Evolutionary conservation across 2,113 vertebrate species (phyloP).

Genomic region (Ranitomeya variabilis): DNA sequence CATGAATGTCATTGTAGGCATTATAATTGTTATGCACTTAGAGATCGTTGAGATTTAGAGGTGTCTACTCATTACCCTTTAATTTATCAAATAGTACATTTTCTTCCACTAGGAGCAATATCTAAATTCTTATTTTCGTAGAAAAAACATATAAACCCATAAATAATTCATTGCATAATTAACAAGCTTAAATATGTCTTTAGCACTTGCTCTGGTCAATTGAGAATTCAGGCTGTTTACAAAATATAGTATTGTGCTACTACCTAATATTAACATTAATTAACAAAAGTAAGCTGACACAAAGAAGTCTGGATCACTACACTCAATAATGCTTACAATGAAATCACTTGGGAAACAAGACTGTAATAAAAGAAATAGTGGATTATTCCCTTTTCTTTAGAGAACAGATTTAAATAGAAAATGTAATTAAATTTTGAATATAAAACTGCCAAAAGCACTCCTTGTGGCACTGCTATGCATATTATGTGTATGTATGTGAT

Average conservation of each 20-base stretch:
- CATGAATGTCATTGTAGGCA: no score
- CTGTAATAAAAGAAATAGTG: conserved; percentile 61
- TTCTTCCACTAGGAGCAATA: background rate
- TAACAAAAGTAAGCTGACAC: conserved; percentile 58
- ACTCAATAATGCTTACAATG: conserved; percentile 60
- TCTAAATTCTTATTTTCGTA: background rate
- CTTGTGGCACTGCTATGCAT: conserved; percentile 65
- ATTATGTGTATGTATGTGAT: conserved; percentile 41
- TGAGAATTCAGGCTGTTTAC: conserved; percentile 61
- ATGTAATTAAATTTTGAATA: conserved; percentile 71
- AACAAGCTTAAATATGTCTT: background rate
- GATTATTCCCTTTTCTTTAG: conserved; percentile 68
- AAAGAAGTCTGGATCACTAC: conserved; percentile 62
- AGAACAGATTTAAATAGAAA: conserved; percentile 70
- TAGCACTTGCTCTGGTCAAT: conserved; percentile 9
- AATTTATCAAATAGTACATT: background rate
- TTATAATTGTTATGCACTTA: no score
- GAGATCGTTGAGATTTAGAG: background rate
- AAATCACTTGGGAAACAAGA: conserved; percentile 63
- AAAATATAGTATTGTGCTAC: conserved; percentile 60
- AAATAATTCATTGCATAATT: background rate
- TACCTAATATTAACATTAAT: conserved; percentile 58
- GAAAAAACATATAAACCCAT: background rate
- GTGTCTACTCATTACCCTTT: background rate
- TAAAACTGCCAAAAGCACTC: conserved; percentile 67